phyloP scores from a whole-genome alignment of 1,140 invertebrate species.

The Trachymyrmex cornetzi region DNA sequence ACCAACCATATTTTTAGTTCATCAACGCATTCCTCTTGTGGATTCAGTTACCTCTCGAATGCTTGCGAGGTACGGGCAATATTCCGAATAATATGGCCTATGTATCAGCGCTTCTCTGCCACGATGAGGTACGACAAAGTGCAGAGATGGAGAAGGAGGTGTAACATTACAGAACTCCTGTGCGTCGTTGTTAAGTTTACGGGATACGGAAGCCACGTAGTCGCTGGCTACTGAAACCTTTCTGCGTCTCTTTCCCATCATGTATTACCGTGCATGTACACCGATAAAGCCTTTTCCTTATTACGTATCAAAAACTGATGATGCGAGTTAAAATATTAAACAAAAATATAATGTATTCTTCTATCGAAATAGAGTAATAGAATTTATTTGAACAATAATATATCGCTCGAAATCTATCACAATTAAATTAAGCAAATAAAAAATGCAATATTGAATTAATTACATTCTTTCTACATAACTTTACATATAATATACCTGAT shows the following conservation, averaged over 20 bases:
- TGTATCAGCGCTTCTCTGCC: slow-evolving; percentile 39
- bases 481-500: too few species aligned
- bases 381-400: not conserved
- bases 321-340: not conserved
- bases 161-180: slow-evolving; percentile 73
- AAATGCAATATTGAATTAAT: not conserved
- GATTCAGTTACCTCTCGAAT: slow-evolving; percentile 66
- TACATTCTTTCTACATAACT: not conserved
- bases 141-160: slow-evolving; percentile 59
- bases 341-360: not conserved
- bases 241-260: slow-evolving; percentile 59
- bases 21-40: slow-evolving; percentile 59
- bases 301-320: not conserved
- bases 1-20: slow-evolving; percentile 56
- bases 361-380: not conserved
- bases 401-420: not conserved
- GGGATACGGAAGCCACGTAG: slow-evolving; percentile 72
- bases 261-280: not conserved
- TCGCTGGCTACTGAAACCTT: slow-evolving; percentile 73
- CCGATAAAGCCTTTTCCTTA: not conserved
- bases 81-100: slow-evolving; percentile 62
- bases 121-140: slow-evolving; percentile 58
- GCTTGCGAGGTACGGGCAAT: slow-evolving; percentile 4
- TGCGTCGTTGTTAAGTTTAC: slow-evolving; percentile 63
- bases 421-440: not conserved